phyloP scores from a whole-genome alignment of 2,888 invertebrate species.

The Hirtodrosophila duncani region DNA sequence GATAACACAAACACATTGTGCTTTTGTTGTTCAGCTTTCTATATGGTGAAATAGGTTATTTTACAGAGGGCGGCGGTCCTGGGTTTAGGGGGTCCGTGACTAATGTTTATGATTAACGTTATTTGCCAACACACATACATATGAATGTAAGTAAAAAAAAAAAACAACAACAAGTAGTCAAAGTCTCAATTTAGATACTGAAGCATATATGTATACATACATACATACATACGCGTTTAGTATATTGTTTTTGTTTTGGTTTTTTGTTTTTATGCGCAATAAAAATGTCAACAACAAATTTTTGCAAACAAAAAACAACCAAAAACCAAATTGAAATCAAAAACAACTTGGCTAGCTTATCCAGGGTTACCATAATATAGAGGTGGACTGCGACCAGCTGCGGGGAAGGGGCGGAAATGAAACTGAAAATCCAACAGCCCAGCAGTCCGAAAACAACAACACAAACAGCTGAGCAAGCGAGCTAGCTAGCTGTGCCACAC shows the following conservation, averaged over 20 bases:
- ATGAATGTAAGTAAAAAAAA: slow-evolving; percentile 6
- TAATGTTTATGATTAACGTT: no score
- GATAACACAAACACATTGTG: background rate
- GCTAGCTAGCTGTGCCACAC: slow-evolving; percentile 4
- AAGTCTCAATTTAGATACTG: no score
- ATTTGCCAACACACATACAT: background rate
- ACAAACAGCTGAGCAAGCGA: slow-evolving; percentile 65
- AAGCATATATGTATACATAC: no score
- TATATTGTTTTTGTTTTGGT: no score
- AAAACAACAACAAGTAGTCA: slow-evolving; percentile 6
- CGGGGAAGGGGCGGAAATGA: slow-evolving; percentile 11
- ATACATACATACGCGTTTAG: no score
- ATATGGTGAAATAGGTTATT: slow-evolving; percentile 45
- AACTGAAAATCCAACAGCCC: no score
- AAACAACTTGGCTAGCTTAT: slow-evolving; percentile 44
- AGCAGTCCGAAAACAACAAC: slow-evolving; percentile 46
- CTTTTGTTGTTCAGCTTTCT: background rate
- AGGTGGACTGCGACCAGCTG: background rate
- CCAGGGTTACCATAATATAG: no score
- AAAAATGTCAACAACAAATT: slow-evolving; percentile 9
- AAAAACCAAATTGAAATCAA: slow-evolving; percentile 34
- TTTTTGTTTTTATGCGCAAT: slow-evolving; percentile 39
- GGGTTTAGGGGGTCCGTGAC: no score
- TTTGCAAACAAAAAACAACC: slow-evolving; percentile 32
- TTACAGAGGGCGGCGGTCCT: no score